A percentile compares a stretch with the other conserved stretches of the same genome.
Evolutionary conservation across 2,113 vertebrate species (phyloP).

Genomic region (Atlantisia rogersi): DNA sequence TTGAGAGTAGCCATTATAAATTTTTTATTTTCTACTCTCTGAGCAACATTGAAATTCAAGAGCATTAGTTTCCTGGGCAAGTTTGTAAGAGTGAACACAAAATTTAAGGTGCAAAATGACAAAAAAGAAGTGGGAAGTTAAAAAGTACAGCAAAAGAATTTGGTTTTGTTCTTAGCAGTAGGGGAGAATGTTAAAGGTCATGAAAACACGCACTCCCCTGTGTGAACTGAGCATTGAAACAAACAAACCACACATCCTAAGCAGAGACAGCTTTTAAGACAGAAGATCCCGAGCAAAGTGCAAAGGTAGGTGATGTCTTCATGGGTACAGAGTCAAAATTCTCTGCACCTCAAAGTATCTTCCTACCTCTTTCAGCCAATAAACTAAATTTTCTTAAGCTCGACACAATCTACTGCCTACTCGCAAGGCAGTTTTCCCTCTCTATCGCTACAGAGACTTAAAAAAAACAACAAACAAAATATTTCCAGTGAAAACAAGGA

Average conservation of each 20-base stretch:
- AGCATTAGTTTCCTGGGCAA: neutral
- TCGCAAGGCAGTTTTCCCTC: neutral
- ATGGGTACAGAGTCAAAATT: neutral
- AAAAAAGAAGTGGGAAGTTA: neutral
- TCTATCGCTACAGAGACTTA: neutral
- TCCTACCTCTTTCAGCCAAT: neutral
- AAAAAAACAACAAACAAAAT: neutral
- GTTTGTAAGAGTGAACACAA: neutral
- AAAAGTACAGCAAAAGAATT: neutral
- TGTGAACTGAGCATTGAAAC: neutral
- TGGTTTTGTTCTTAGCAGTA: neutral
- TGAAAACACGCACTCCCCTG: neutral
- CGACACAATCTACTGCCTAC: neutral
- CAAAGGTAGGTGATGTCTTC: neutral
- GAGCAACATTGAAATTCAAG: neutral
- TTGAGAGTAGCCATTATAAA: neutral
- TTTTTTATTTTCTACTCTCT: neutral
- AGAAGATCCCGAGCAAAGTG: neutral
- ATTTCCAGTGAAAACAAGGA: neutral
- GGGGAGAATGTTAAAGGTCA: neutral
- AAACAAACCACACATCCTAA: neutral
- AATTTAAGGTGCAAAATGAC: neutral
- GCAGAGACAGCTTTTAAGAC: neutral
- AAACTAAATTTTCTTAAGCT: neutral
- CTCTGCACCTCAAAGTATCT: neutral